Evolutionary conservation across 2,888 invertebrate species (phyloP), one percentile per base, ranked within the genome.

Genomic region (Mimas tiliae): DNA sequence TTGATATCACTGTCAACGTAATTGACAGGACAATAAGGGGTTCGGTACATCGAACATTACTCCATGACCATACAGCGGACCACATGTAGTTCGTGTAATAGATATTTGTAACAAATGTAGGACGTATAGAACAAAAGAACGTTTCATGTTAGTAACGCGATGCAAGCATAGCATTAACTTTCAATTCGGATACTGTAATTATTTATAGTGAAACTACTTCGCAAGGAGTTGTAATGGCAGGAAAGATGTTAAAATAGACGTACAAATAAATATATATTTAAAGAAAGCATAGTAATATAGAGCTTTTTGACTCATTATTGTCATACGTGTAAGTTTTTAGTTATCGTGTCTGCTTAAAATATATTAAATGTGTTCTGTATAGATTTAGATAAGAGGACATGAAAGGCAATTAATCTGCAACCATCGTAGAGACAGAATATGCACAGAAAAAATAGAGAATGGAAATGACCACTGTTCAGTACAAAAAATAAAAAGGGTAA

Each of bases 1-100:
- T 82, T 79, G 78, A 84, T 83, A 80, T 76, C 71, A 74, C 72
- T 78, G 76, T 74, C 74, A 72, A 69, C 69, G 63, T 64, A 74
- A 75, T 64, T 80, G 85, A 85, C 85, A 84, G 77, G 70, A 85
- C 85, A 85, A 84, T 84, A 76, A 77, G 69, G 70, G 69, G 71
- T 68, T 75, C 72, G 70, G 80, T 78, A 73, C 75, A 77, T 78
- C 75, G 77, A 72, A 72, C 74, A 75, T 72, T 71, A 74, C 70
- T 68, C 68, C 68, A 66, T 65, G 66, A 65, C 65, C 65, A 66
- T 45, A 65, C 64, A 51, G 65, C 47, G 68, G 74, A 77, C 76
- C 77, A 74, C 73, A 77, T 75, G 74, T 76, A 70, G 74, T 72
- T 71, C 62, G 58, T 76, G 74, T 78, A 75, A 65, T 67, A 67